These are phyloP conservation scores for Dasypolia templi DNA, from an alignment of 2,888 invertebrate genomes.

Conservation along the genomic window DNA sequence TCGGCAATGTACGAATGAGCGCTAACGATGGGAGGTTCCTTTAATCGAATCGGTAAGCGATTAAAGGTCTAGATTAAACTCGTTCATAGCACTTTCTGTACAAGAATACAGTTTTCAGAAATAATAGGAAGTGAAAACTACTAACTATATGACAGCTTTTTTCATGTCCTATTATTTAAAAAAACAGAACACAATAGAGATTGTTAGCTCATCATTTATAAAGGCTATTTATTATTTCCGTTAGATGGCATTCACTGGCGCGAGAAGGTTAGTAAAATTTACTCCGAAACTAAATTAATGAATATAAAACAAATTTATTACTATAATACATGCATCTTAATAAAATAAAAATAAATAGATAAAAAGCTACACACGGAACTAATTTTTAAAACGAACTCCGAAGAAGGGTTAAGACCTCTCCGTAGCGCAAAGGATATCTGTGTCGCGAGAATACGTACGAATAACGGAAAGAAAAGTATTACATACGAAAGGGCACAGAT, in stretches of 20 bases:
- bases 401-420: too few species aligned
- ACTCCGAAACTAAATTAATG: too few species aligned
- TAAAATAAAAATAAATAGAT: too few species aligned
- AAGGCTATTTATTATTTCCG: constrained; percentile 47
- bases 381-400: too few species aligned
- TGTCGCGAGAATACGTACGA: too few species aligned
- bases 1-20: constrained; percentile 29
- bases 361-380: too few species aligned
- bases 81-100: background rate
- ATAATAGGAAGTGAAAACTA: background rate
- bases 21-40: constrained; percentile 34
- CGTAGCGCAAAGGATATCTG: too few species aligned
- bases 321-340: too few species aligned
- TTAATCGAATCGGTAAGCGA: constrained; percentile 26
- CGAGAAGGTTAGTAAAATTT: constrained; percentile 30
- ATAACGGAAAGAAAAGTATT: too few species aligned
- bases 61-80: constrained; percentile 16
- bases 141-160: background rate
- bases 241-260: constrained; percentile 38
- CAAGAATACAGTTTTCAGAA: background rate
- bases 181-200: constrained; percentile 46
- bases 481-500: too few species aligned
- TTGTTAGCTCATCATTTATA: constrained; percentile 32
- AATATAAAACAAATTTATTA: too few species aligned
- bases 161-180: constrained; percentile 23